Evolutionary conservation across 2,888 invertebrate genomes (phyloP).

Genomic region (Aradus depressus): DNA sequence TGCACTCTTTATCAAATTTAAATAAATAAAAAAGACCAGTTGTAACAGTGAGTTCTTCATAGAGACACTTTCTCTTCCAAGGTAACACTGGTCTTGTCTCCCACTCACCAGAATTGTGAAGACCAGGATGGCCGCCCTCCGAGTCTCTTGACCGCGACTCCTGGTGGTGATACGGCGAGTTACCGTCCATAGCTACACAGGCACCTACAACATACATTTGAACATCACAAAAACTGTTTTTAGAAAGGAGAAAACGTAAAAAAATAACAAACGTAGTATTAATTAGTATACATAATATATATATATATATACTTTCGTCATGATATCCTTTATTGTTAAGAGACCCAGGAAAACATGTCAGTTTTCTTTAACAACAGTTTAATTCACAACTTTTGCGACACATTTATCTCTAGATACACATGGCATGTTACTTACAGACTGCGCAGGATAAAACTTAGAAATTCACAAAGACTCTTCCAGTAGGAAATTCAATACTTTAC

Average conservation of each 20-base stretch:
- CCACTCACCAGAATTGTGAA: constrained; percentile 1
- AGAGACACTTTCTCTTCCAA: not conserved
- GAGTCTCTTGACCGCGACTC: constrained; percentile 25
- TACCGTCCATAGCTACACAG: constrained; percentile 21
- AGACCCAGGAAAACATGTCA: constrained; percentile 2
- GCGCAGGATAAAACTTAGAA: too few species aligned
- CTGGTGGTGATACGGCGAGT: constrained; percentile 24
- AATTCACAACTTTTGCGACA: too few species aligned
- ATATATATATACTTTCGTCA: too few species aligned
- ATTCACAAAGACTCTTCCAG: too few species aligned
- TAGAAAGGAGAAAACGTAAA: too few species aligned
- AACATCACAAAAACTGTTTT: too few species aligned
- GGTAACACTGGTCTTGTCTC: not conserved
- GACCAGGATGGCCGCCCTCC: not conserved
- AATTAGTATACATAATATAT: too few species aligned
- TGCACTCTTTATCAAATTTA: too few species aligned
- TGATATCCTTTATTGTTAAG: not conserved
- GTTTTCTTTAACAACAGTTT: too few species aligned
- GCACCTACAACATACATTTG: constrained; percentile 12
- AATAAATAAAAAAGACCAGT: not conserved
- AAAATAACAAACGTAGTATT: not conserved
- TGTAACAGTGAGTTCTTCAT: not conserved
- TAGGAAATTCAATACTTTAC: too few species aligned
- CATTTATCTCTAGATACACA: too few species aligned
- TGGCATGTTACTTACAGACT: too few species aligned